phyloP scores from a whole-genome alignment of 2,797 vertebrate species.

The Xyrichtys novacula region DNA sequence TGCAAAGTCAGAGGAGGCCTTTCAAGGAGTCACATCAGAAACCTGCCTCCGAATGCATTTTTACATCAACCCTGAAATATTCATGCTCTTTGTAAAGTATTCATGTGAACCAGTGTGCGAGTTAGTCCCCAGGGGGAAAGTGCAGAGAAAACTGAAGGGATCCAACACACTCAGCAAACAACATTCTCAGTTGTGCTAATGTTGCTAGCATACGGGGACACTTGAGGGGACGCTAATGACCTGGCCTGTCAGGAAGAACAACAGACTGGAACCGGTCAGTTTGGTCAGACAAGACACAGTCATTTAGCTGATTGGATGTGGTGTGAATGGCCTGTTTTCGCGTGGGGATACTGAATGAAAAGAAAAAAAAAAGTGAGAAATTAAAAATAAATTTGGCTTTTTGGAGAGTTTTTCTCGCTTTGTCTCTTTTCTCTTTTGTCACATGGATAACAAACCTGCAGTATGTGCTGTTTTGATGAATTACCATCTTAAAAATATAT shows the following conservation, averaged over 20 bases:
- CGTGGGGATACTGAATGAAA: not conserved
- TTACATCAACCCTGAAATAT: slow-evolving; percentile 84
- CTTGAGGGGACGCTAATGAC: slow-evolving; percentile 72
- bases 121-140: slow-evolving; percentile 73
- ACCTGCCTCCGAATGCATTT: slow-evolving; percentile 79
- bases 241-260: slow-evolving; percentile 56
- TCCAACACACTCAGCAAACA: slow-evolving; percentile 75
- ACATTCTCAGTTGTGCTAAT: slow-evolving; percentile 72
- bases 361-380: not conserved
- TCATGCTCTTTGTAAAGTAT: slow-evolving; percentile 83
- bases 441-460: slow-evolving; percentile 13
- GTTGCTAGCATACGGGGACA: slow-evolving; percentile 65
- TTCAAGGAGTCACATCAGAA: slow-evolving; percentile 79
- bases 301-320: slow-evolving; percentile 27
- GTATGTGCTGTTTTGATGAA: slow-evolving; percentile 40
- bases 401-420: not conserved
- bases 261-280: slow-evolving; percentile 47
- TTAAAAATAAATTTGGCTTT: not conserved
- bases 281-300: slow-evolving; percentile 35
- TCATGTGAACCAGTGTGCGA: slow-evolving; percentile 81
- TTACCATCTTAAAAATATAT: slow-evolving; percentile 41
- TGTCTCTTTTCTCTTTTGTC: not conserved
- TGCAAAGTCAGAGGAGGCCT: slow-evolving; percentile 73
- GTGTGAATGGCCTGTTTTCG: not conserved
- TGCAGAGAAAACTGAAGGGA: slow-evolving; percentile 70